A percentile compares a stretch with the other conserved stretches of the same genome.
These are phyloP conservation scores for Sericinus montela DNA, from an alignment of 2,888 invertebrate species.

Conservation along the genomic window DNA sequence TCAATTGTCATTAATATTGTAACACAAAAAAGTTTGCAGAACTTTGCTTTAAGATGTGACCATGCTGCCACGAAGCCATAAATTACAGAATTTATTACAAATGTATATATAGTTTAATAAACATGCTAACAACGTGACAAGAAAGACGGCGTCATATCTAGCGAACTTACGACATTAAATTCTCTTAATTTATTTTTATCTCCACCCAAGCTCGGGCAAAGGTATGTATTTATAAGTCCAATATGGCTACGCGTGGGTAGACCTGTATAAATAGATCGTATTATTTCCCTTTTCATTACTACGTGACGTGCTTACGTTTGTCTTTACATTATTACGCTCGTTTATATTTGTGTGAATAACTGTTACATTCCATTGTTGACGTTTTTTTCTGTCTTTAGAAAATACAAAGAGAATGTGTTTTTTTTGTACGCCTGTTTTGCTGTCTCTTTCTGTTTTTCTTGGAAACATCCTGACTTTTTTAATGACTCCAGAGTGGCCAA, in stretches of 20 bases:
- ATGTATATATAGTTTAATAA: not conserved
- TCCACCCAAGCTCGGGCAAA: not conserved
- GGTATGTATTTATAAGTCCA: constrained; percentile 2
- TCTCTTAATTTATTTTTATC: constrained; percentile 3
- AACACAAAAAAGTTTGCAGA: too few relatives aligned
- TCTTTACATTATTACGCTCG: not conserved
- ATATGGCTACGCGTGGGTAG: constrained; percentile 1
- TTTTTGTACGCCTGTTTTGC: too few relatives aligned
- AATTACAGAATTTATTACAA: not conserved
- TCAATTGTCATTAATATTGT: too few relatives aligned
- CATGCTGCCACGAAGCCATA: not conserved
- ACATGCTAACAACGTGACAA: not conserved
- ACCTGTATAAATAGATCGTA: not conserved
- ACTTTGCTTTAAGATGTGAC: not conserved
- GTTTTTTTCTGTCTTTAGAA: too few relatives aligned
- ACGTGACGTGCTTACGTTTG: not conserved
- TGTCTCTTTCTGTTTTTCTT: too few relatives aligned
- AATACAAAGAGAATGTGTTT: too few relatives aligned
- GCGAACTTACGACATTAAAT: not conserved
- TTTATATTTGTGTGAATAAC: not conserved
- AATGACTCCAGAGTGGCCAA: too few relatives aligned
- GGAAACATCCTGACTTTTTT: too few relatives aligned
- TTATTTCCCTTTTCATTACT: not conserved
- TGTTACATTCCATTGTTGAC: not conserved
- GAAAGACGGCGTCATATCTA: not conserved